These are phyloP conservation scores for Helarctos malayanus DNA, from an alignment of 2,797 vertebrate genomes.

Conservation along the genomic window DNA sequence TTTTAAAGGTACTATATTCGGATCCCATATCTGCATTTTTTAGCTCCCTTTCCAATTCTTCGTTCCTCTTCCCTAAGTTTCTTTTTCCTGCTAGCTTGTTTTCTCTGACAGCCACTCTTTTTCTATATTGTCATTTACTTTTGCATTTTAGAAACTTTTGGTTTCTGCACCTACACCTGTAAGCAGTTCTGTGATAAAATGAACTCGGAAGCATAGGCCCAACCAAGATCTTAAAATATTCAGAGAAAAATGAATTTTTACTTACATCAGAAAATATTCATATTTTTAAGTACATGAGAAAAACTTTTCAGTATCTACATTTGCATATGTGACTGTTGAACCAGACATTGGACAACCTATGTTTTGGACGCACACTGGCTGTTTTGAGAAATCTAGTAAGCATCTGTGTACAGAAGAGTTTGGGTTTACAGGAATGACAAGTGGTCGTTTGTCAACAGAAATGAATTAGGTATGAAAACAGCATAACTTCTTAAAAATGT, in stretches of 20 bases:
- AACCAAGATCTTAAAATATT: conserved; percentile 31
- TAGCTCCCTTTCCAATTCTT: neutral
- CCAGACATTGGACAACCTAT: neutral
- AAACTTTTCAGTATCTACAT: neutral
- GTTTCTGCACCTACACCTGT: neutral
- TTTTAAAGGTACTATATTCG: neutral
- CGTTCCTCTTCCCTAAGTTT: neutral
- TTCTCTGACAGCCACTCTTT: neutral
- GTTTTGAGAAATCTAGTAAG: neutral
- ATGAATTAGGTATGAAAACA: neutral
- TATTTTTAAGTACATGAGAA: neutral
- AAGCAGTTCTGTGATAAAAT: conserved; percentile 28
- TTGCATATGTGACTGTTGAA: neutral
- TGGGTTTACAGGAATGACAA: neutral
- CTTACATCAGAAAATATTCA: conserved; percentile 39
- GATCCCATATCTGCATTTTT: neutral
- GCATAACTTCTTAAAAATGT: neutral
- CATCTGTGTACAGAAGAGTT: conserved; percentile 14
- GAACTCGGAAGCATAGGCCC: neutral
- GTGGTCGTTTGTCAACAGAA: neutral
- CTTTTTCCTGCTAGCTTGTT: neutral
- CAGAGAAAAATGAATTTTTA: neutral
- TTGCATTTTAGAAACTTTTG: neutral
- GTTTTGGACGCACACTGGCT: neutral
- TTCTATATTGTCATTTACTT: neutral